Evolutionary conservation across 2,888 invertebrate genomes (phyloP), one percentile per base, ranked within the genome.

Genomic region (Caenorhabditis plicata): DNA sequence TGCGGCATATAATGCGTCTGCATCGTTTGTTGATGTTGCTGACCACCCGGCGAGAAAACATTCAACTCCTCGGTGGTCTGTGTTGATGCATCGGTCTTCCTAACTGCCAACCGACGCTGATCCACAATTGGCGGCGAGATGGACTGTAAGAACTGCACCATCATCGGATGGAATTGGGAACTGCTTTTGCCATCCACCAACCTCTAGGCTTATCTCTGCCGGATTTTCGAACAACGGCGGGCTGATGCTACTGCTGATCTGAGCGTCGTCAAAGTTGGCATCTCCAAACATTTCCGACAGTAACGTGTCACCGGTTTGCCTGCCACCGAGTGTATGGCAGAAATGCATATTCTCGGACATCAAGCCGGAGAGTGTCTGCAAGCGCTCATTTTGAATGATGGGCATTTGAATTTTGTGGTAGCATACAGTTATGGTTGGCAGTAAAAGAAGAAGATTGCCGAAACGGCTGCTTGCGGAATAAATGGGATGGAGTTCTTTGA

Each of bases 281-380:
- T 72, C 74, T 23, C 78, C 74, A 49, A 79, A 79, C 71, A 79
- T 73, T 53, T 79, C 79, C 44, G 75, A 67, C 5, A 78, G 67
- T n/a, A 78, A 58, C 5, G 78, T 75, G 49, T 78, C 78, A 27
- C 69, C 67, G 41, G 64, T 60, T 29, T 63, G 62, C 23, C 68
- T 51, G 7, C 64, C 68, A 32, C 72, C 72, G 29, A 72, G 68
- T 0, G 72, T 64, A 42, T 78, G 78, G 49, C 76, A 75, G 58
- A 78, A 78, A 45, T 78, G 78, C 78, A 78, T 76, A 46, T 78
- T 78, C 41, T 78, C 78, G 47, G 73, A 69, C 78, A 78, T 78
- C 49, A 78, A 53, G n/a, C 72, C 72, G 33, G 78, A 78, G 5
- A 78, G 68, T 8, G 77, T 78, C 78, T 78, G 56, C 52, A 66